Base-by-base conservation (phyloP, 2,888 invertebrate genomes). In the Andrena bicolor region DNA sequence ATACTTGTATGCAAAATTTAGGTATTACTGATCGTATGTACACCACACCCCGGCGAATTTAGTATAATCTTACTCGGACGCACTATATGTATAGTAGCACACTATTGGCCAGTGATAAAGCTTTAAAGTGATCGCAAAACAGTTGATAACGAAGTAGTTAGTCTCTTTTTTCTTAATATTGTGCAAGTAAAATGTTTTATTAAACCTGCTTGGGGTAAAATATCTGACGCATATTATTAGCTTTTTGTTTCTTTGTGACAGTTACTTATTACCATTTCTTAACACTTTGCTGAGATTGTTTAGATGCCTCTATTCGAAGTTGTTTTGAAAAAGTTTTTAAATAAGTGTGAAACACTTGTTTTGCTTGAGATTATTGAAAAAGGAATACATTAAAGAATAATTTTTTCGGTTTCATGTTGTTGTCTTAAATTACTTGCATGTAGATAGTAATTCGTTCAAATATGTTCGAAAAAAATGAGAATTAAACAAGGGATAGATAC, bases 41-140 rank as follows among this genome's bases (percentile, higher is more conserved):
- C 53, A 53, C 56, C 56, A 63, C 26, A 48, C 48, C 20, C 32
- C 16, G 13, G 35, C 35, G 28, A 68, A 58, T 70, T 75, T 53
- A 32, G 23, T 71, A 20, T 53, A 61, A 41, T 20, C 10, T 32
- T 32, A 10, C 20, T n/a, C 41, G 41, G 16, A 26, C 35, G 30
- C 30, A 30, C 35, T 32, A 16, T 41, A 41, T 41, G 41, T 41
- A 41, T 4, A 26, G 13, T 73, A 30, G 2, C 13, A 63, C 8
- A 30, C 28, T 28, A 76, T 71, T 71, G 51, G 41, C 0, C 51
- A n/a, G 6, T 32, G 28, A 60, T 53, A 61, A 35, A 3, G 53
- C n/a, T 30, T 32, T 10, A 51, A 66, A 56, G 6, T 1, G 0
- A 26, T 48, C 30, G n/a, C 13, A 26, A 66, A 64, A 73, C 48